Evolutionary conservation across 1,140 invertebrate genomes (phyloP).

Genomic region (Calliphora vicina): DNA sequence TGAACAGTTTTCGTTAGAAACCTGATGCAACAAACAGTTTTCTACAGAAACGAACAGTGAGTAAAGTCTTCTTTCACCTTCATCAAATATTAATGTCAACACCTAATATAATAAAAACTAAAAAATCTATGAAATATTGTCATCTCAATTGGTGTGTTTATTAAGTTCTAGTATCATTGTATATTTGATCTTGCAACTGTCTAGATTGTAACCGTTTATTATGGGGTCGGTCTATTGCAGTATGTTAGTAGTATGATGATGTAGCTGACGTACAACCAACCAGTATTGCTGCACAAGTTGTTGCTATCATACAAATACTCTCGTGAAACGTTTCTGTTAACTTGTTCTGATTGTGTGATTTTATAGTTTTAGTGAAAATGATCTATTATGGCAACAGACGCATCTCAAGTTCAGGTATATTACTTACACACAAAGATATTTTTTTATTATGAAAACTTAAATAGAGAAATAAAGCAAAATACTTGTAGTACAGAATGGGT

Average conservation of each 20-base stretch:
- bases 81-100: neutral
- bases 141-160: neutral
- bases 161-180: neutral
- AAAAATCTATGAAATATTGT: neutral
- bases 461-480: too few relatives aligned
- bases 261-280: neutral
- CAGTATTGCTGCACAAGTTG: neutral
- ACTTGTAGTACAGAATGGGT: neutral
- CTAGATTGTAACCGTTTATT: conserved; percentile 9
- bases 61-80: neutral
- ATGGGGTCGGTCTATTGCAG: neutral
- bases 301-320: neutral
- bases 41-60: too few relatives aligned
- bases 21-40: too few relatives aligned
- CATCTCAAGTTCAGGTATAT: neutral
- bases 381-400: conserved; percentile 12
- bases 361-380: conserved; percentile 14
- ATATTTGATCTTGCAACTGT: neutral
- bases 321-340: neutral
- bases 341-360: neutral
- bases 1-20: too few relatives aligned
- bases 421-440: neutral
- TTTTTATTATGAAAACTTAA: too few relatives aligned
- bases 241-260: neutral
- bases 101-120: neutral